Evolutionary conservation across 2,888 invertebrate genomes (phyloP), one percentile per base, ranked within the genome.

Genomic region (Acanthosepion lycidas): DNA sequence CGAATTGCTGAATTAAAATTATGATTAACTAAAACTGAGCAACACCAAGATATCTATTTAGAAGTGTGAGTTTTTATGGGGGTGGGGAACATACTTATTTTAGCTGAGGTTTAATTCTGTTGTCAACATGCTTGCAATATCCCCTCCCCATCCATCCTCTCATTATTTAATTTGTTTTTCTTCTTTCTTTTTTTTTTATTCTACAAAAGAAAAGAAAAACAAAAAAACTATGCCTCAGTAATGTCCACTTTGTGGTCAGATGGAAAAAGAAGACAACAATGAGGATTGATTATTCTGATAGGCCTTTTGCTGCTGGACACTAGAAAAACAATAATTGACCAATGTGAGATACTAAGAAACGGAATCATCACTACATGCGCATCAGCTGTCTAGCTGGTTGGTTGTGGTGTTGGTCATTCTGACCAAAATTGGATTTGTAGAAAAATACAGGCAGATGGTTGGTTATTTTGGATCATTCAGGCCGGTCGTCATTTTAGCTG

Each of bases 251-350:
- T 78, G n/a, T 78, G 42, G 42, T 42, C 42, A 42, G 42, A 42
- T 42, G 42, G 42, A 42, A 42, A 42, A 42, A 42, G 42, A 42
- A 42, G 42, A 42, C 42, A 42, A 42, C 42, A 42, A 78, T 18
- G n/a, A n/a, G 78, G n/a, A 78, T 78, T 78, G 33, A 78, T 78
- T 78, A 78, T 78, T 78, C 78, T n/a, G 15, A 78, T 15, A 78
- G 78, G 78, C 78, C 78, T 78, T 78, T 78, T 78, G 78, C n/a
- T n/a, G 33, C 78, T n/a, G 78, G n/a, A 78, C 78, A 78, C 78
- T 78, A 23, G 78, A n/a, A 78, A 78, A 15, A 78, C 78, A 78
- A n/a, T 78, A 78, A 78, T 78, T 78, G 78, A n/a, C 78, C 18
- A 78, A 12, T 78, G 78, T n/a, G 78, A 78, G 26, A 78, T n/a